Base-by-base conservation (phyloP, 2,888 invertebrate genomes). In the Plagodis pulveraria region DNA sequence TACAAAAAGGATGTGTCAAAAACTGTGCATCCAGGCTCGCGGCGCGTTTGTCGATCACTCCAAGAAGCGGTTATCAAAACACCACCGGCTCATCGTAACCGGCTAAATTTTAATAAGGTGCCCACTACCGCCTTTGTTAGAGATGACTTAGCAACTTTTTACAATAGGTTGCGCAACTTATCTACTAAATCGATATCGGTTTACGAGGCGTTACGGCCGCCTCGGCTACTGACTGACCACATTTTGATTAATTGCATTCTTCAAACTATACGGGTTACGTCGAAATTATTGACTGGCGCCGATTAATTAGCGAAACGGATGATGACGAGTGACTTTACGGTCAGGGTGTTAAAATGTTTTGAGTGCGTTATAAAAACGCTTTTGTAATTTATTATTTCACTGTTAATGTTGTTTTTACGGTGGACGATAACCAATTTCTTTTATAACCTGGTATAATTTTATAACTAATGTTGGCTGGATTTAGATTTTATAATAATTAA, bases 81-180 rank as follows among this genome's bases (percentile, higher is more conserved):
- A 91, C 80, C 91, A 91, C 80, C 85, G 85, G 82, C 83, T 85
- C 87, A 88, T 89, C 88, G 85, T 76, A 82, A 82, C 84, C 85
- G 83, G 87, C 86, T 82, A 89, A 89, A 89, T 91, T 92, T 91
- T 92, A 92, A 92, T 92, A 91, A 91, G 92, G 87, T 89, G 85
- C 86, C 89, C 87, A 91, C 91, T 90, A 88, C 91, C 87, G 89
- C 89, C 88, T 91, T 92, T 91, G 91, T 91, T 81, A 74, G 73
- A 66, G 70, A 72, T 92, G 91, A 92, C 85, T 69, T 62, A 66
- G 90, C 91, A 87, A 82, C 84, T 91, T 87, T 73, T 78, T 78
- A 92, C 91, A 91, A 92, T 90, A 70, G 82, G 83, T 91, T 91
- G 86, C 91, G 89, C 91, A 92, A 91, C 84, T 91, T 91, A 91